phyloP scores from a whole-genome alignment of 2,888 invertebrate genomes.

The Germaria angustata region DNA sequence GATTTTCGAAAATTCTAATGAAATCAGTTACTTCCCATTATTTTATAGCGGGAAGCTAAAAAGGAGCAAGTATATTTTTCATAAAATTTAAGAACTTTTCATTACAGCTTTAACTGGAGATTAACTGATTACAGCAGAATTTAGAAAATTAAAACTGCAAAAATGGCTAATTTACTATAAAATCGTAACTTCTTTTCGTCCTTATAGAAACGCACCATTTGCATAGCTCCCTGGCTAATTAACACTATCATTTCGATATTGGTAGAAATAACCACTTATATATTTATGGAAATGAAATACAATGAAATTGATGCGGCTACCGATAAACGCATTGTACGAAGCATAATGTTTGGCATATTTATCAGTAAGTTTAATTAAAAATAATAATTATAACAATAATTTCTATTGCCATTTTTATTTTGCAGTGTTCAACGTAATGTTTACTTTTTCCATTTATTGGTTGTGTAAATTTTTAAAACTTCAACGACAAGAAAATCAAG shows the following conservation, averaged over 20 bases:
- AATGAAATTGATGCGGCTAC: constrained; percentile 76
- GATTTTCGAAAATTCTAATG: too few relatives aligned
- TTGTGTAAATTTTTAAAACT: constrained; percentile 74
- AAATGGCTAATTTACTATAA: too few relatives aligned
- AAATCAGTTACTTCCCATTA: too few relatives aligned
- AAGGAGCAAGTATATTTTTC: too few relatives aligned
- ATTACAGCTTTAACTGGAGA: too few relatives aligned
- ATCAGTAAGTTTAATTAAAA: constrained; percentile 67
- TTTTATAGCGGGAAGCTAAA: too few relatives aligned
- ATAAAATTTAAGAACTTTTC: too few relatives aligned
- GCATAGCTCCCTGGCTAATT: constrained; percentile 77
- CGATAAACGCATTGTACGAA: constrained; percentile 75
- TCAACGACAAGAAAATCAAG: constrained; percentile 73
- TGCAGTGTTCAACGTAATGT: constrained; percentile 74
- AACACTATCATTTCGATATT: constrained; percentile 73
- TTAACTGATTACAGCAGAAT: too few relatives aligned
- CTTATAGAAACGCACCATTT: constrained; percentile 74
- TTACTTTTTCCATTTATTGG: constrained; percentile 74
- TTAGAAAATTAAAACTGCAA: too few relatives aligned
- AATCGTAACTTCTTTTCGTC: neutral
- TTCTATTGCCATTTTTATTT: neutral
- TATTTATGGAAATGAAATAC: constrained; percentile 75
- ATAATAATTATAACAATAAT: neutral
- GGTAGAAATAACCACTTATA: constrained; percentile 74
- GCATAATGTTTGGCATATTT: constrained; percentile 75